Conservation (phyloP, 2,888 invertebrate genomes). For the Tenodera sinensis region DNA sequence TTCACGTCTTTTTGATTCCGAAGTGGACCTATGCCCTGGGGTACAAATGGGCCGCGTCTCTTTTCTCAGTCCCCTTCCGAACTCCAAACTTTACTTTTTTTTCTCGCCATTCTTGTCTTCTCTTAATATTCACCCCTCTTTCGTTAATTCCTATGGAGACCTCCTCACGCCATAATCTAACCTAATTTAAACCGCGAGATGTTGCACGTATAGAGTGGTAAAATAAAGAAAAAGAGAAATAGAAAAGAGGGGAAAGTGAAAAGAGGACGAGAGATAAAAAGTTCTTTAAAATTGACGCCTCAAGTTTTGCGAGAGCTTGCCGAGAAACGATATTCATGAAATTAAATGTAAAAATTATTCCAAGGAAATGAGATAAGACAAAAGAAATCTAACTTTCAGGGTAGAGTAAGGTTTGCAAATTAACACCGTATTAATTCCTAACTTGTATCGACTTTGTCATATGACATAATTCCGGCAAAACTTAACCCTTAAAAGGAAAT, state of each 20-base stretch:
- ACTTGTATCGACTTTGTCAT: conserved; percentile 2
- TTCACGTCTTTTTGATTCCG: not conserved
- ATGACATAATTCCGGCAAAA: not conserved
- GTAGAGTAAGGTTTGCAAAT: conserved; percentile 11
- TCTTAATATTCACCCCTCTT: conserved; percentile 26
- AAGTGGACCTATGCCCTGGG: not conserved
- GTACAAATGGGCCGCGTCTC: conserved; percentile 25
- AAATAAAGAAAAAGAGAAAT: not conserved
- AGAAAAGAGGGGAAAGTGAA: not conserved
- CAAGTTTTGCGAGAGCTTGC: conserved; percentile 17
- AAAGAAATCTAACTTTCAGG: conserved; percentile 12
- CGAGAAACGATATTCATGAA: conserved; percentile 28
- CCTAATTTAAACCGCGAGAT: conserved; percentile 31
- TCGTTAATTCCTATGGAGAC: conserved; percentile 26
- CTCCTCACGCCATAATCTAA: conserved; percentile 25
- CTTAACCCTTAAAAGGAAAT: not conserved
- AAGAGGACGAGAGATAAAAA: conserved; percentile 2
- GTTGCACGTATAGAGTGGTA: conserved; percentile 8
- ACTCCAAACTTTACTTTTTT: conserved; percentile 14
- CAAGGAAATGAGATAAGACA: not conserved
- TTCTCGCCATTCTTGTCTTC: conserved; percentile 23
- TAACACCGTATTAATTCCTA: not conserved
- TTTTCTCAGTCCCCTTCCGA: conserved; percentile 18
- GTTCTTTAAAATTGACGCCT: conserved; percentile 27
- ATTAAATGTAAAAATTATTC: conserved; percentile 32